A percentile compares a stretch with the other conserved stretches of the same genome.
These are phyloP conservation scores for Trachelus iudaicus DNA, from an alignment of 2,888 invertebrate species.

Conservation along the genomic window DNA sequence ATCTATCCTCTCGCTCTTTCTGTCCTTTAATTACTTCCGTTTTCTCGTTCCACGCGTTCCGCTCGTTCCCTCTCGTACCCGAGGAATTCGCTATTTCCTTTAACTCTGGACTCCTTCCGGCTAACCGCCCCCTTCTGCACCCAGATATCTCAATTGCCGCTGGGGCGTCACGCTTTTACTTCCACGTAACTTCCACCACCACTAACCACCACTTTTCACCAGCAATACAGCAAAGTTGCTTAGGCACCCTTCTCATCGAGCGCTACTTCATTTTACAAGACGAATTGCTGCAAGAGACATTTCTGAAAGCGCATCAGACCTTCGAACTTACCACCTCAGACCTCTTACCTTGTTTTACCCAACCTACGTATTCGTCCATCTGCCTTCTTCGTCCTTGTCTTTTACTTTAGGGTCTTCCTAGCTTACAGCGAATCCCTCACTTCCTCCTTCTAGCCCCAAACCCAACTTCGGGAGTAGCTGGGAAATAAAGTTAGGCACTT, in stretches of 20 bases:
- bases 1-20: neutral
- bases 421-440: neutral
- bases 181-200: neutral
- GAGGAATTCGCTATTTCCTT: neutral
- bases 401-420: neutral
- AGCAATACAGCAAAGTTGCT: neutral
- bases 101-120: neutral
- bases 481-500: neutral
- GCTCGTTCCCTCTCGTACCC: neutral
- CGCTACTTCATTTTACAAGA: neutral
- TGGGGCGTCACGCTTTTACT: neutral
- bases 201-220: neutral
- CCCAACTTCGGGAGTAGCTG: neutral
- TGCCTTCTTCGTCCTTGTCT: neutral
- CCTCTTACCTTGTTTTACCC: neutral
- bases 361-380: neutral
- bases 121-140: neutral
- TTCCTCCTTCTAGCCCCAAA: neutral
- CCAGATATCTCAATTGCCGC: neutral
- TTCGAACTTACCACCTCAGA: neutral
- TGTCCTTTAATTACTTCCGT: neutral
- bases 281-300: neutral
- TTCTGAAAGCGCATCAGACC: neutral
- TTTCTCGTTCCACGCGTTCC: neutral
- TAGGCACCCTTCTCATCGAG: neutral